Conservation (phyloP, 2,888 invertebrate genomes). For the Pheosia tremula region DNA sequence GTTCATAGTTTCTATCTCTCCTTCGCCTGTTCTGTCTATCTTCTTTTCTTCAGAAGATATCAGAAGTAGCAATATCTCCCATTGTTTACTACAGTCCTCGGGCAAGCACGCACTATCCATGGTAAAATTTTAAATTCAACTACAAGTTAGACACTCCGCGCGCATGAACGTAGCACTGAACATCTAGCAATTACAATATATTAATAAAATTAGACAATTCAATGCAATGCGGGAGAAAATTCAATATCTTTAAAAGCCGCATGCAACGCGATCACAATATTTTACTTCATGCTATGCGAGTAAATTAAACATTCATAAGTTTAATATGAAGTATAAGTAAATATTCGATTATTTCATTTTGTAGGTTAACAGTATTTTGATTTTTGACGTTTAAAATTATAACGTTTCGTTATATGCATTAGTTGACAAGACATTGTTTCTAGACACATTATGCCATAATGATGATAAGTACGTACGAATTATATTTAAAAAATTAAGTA, state of each 20-base stretch:
- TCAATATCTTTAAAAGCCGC: neutral
- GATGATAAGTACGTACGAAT: no score
- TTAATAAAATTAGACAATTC: no score
- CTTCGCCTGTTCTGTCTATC: constrained; percentile 67
- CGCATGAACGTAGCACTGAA: neutral
- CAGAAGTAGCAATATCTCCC: constrained; percentile 72
- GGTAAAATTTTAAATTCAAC: constrained; percentile 17
- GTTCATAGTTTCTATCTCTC: constrained; percentile 69
- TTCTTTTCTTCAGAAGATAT: constrained; percentile 76
- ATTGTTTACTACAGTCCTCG: constrained; percentile 71
- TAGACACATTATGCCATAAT: no score
- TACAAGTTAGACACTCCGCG: constrained; percentile 16
- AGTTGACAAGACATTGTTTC: no score
- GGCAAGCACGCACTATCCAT: constrained; percentile 62
- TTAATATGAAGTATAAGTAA: neutral
- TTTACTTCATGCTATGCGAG: neutral
- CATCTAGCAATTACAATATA: neutral
- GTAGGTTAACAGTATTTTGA: constrained; percentile 5
- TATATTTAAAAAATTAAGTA: no score
- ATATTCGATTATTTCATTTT: neutral
- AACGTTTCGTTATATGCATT: constrained; percentile 1
- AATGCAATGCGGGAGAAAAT: no score
- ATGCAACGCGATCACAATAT: neutral
- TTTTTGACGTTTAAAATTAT: constrained; percentile 1
- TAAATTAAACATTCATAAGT: neutral